phyloP scores from a whole-genome alignment of 92 coral and sea anemone species.

The Zoanthus sansibaricus region DNA sequence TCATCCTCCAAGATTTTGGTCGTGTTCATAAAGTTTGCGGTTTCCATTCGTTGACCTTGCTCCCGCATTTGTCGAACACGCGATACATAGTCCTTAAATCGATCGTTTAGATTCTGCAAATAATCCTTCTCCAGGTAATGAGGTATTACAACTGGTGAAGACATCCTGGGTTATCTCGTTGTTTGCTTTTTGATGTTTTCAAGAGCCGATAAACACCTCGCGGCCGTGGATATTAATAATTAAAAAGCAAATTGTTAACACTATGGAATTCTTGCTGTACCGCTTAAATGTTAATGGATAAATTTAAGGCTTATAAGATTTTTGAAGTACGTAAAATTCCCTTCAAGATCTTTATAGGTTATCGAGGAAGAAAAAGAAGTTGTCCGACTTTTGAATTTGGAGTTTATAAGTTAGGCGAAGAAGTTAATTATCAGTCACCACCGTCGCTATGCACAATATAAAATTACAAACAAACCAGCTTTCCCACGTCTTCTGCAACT shows the following conservation, averaged over 20 bases:
- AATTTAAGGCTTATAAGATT: constrained; percentile 28
- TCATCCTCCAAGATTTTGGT: constrained; percentile 96
- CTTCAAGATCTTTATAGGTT: background rate
- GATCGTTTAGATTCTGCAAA: constrained; percentile 90
- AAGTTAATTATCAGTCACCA: constrained; percentile 32
- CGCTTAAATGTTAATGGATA: background rate
- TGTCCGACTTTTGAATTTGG: background rate
- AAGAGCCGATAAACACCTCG: constrained; percentile 40
- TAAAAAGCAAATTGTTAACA: constrained; percentile 56
- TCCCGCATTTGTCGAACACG: constrained; percentile 99
- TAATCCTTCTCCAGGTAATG: constrained; percentile 87
- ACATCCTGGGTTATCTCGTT: background rate
- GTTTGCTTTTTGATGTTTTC: constrained; percentile 18
- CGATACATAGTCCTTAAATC: constrained; percentile 92
- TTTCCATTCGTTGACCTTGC: constrained; percentile 93
- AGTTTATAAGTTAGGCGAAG: constrained; percentile 21
- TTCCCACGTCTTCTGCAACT: background rate
- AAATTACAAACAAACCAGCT: constrained; percentile 8
- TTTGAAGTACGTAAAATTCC: background rate
- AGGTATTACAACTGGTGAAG: constrained; percentile 76
- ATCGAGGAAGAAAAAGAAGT: background rate
- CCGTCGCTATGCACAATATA: constrained; percentile 34
- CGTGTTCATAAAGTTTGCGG: constrained; percentile 83
- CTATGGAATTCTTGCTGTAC: constrained; percentile 49
- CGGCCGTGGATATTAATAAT: constrained; percentile 56